A percentile compares a stretch with the other conserved stretches of the same genome.
Conservation (phyloP, 2,888 invertebrate species). For the Drosophila glabriapex region DNA sequence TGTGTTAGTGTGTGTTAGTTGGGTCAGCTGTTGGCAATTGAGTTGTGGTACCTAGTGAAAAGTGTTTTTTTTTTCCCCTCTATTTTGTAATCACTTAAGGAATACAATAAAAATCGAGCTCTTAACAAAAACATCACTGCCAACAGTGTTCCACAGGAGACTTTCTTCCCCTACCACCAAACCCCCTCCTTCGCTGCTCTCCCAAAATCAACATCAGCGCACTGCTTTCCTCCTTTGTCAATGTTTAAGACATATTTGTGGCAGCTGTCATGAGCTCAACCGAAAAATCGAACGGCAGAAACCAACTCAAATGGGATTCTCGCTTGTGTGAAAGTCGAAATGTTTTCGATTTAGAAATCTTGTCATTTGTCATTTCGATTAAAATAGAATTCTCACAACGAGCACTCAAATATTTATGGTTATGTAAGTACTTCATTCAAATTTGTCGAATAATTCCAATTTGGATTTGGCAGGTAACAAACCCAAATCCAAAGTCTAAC, state of each 20-base stretch:
- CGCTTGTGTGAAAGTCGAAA: background rate
- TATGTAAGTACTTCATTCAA: background rate
- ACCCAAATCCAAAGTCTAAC: too few species aligned
- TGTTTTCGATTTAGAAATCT: background rate
- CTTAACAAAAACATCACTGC: constrained; percentile 1
- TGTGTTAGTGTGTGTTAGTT: constrained; percentile 15
- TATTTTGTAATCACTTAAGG: constrained; percentile 52
- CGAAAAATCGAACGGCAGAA: constrained; percentile 2
- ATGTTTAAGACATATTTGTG: constrained; percentile 43
- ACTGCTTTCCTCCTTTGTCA: background rate
- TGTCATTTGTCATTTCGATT: background rate
- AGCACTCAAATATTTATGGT: background rate
- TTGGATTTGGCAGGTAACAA: background rate
- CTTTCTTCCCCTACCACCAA: background rate
- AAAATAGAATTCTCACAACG: background rate
- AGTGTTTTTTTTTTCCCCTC: constrained; percentile 23
- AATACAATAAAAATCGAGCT: constrained; percentile 57
- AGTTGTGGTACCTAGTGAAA: constrained; percentile 36
- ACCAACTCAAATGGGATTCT: background rate
- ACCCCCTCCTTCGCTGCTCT: background rate
- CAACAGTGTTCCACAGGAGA: background rate
- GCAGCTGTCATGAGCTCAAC: constrained; percentile 50
- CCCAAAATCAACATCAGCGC: background rate
- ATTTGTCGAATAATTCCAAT: background rate
- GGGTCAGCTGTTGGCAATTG: constrained; percentile 22